Evolutionary conservation across 1,140 invertebrate species (phyloP).

Genomic region (Drosophila prosaltans): DNA sequence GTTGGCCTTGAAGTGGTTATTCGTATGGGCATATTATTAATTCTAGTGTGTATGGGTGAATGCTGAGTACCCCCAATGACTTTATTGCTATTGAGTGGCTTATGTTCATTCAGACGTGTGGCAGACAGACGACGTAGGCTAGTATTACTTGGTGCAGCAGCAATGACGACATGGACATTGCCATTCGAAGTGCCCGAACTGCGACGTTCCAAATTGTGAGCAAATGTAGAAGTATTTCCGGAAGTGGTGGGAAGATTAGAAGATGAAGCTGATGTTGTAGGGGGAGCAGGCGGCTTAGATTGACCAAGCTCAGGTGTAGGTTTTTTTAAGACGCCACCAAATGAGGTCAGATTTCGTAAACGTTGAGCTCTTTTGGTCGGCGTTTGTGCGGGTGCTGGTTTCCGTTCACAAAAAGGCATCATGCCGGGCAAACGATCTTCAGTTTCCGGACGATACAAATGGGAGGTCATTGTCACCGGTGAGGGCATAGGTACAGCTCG

Average conservation of each 20-base stretch:
- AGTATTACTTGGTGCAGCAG: background rate
- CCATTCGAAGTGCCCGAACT: slow-evolving; percentile 49
- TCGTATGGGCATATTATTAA: slow-evolving; percentile 67
- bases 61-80: background rate
- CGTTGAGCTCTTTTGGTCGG: background rate
- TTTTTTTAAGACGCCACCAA: background rate
- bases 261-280: background rate
- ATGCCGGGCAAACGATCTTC: slow-evolving; percentile 65
- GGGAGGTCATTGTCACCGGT: slow-evolving; percentile 39
- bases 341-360: slow-evolving; percentile 10
- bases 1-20: slow-evolving; percentile 53
- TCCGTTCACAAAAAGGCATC: slow-evolving; percentile 39
- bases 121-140: slow-evolving; percentile 23
- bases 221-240: background rate
- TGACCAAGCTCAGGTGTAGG: background rate
- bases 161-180: slow-evolving; percentile 41
- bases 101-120: slow-evolving; percentile 28
- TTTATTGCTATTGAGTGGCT: slow-evolving; percentile 45
- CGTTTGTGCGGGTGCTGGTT: background rate
- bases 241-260: no score
- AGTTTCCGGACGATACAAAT: slow-evolving; percentile 32
- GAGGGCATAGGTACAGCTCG: slow-evolving; percentile 14
- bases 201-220: slow-evolving; percentile 26
- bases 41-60: slow-evolving; percentile 41
- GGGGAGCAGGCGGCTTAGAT: background rate